Base-by-base conservation (phyloP, 2,888 invertebrate genomes). In the Crocallis elinguaria region DNA sequence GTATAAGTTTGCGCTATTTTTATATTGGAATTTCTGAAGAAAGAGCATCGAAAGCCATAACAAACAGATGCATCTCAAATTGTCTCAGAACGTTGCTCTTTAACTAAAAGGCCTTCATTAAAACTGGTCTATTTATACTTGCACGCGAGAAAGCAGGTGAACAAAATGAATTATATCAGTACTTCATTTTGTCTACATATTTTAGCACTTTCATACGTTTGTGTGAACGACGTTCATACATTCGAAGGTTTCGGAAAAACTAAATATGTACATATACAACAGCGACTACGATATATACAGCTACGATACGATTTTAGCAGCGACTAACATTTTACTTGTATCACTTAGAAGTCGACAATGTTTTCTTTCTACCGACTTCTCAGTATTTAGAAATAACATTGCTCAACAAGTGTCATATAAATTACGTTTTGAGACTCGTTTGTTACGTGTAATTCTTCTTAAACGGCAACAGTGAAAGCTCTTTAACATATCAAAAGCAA, bases 21-120 rank as follows among this genome's bases (percentile, higher is more conserved):
- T n/a, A n/a, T n/a, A n/a, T n/a, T n/a, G n/a, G n/a, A n/a, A n/a
- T n/a, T n/a, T n/a, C n/a, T n/a, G n/a, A n/a, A n/a, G n/a, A n/a
- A n/a, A n/a, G n/a, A n/a, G 39, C 23, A 8, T 43, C 33, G 30
- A 44, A 48, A 29, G 37, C 11, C 25, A 25, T 23, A 1, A 8
- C 8, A 3, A 23, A 27, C 1, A 29, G 5, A 25, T 50, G 74
- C 69, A 75, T 70, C 69, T 69, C 64, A 71, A 77, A 79, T 75
- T 76, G 67, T 25, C 29, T 46, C n/a, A 17, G 30, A 49, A 33
- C 38, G 23, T 32, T 14, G 44, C 35, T 39, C 35, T 37, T 37
- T 35, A 39, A 29, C 49, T 21, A 48, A 42, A 42, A 25, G 43
- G 36, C 49, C 56, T 56, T 51, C 42, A 48, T 9, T 41, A 9